These are phyloP conservation scores for Epizoanthus fatuus DNA, from an alignment of 92 coral and sea anemone species.

Conservation along the genomic window DNA sequence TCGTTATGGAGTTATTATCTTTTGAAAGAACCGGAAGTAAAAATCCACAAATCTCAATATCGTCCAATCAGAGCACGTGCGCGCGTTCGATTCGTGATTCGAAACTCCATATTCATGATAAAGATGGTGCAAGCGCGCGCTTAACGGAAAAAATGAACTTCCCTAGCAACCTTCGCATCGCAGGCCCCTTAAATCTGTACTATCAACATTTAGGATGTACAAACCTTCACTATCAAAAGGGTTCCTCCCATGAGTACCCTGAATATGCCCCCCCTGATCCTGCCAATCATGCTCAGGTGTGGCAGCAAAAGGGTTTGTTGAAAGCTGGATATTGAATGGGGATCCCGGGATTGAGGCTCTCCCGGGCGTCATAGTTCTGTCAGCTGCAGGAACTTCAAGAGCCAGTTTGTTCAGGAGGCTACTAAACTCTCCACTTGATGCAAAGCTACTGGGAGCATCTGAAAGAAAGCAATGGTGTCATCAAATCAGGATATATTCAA, in stretches of 20 bases:
- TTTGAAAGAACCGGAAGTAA: no score
- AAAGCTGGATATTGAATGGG: not conserved
- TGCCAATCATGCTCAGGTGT: slow-evolving; percentile 41
- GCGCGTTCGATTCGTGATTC: no score
- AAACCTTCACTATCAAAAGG: slow-evolving; percentile 74
- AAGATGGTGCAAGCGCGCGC: no score
- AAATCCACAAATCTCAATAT: no score
- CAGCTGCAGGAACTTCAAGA: slow-evolving; percentile 47
- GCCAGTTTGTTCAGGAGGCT: slow-evolving; percentile 32
- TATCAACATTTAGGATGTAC: not conserved
- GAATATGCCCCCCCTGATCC: not conserved
- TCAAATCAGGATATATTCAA: not conserved
- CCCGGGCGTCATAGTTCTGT: slow-evolving; percentile 80
- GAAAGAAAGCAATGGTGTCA: not conserved
- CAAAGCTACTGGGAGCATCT: slow-evolving; percentile 24
- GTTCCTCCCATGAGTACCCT: slow-evolving; percentile 15
- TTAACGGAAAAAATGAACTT: no score
- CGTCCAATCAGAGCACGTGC: no score
- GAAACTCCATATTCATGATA: no score
- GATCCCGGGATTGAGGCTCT: slow-evolving; percentile 35
- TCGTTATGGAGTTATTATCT: no score
- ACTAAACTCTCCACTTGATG: slow-evolving; percentile 48
- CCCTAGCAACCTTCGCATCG: no score
- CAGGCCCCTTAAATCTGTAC: not conserved
- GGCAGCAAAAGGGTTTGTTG: slow-evolving; percentile 25